phyloP scores from a whole-genome alignment of 2,888 invertebrate species.

The Xestia rhomboidea region DNA sequence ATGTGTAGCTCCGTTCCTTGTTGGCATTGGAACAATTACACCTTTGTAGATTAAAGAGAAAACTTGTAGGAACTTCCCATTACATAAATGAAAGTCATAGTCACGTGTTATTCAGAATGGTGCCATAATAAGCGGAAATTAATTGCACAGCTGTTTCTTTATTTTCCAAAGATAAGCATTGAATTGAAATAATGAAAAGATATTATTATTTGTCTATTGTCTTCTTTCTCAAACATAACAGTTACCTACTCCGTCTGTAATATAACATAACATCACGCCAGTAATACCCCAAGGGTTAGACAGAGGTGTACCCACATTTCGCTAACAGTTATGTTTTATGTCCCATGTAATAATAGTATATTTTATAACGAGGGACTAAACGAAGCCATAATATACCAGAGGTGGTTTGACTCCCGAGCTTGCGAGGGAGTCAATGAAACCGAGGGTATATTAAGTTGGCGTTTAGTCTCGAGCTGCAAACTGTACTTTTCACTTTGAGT shows the following conservation, averaged over 20 bases:
- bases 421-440: too few relatives aligned
- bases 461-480: too few relatives aligned
- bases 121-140: background rate
- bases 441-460: too few relatives aligned
- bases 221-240: background rate
- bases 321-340: too few relatives aligned
- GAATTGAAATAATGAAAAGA: background rate
- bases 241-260: background rate
- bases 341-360: too few relatives aligned
- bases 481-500: too few relatives aligned
- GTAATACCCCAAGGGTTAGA: background rate
- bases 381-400: too few relatives aligned
- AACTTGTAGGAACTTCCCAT: background rate
- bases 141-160: background rate
- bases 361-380: too few relatives aligned
- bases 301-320: background rate
- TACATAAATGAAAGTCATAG: background rate
- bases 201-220: background rate
- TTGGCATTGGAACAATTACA: too few relatives aligned
- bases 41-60: background rate
- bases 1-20: background rate
- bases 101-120: too few relatives aligned
- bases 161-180: constrained; percentile 7
- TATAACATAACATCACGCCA: background rate
- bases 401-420: too few relatives aligned